phyloP scores from a whole-genome alignment of 1,140 invertebrate species.

The Sweltsa coloradensis region DNA sequence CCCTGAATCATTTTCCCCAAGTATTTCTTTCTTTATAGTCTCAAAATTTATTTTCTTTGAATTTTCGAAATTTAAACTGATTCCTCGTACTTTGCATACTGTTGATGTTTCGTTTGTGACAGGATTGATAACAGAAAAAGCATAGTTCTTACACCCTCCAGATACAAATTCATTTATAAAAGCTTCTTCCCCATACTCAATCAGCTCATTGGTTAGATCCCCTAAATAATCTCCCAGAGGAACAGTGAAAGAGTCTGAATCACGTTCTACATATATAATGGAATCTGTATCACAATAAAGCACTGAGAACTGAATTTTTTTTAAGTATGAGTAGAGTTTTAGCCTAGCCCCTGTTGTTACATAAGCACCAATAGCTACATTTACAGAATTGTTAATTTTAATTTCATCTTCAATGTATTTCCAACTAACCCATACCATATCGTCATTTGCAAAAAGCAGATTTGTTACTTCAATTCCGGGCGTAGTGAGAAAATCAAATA shows the following conservation, averaged over 20 bases:
- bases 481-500: neutral
- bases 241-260: neutral
- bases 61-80: neutral
- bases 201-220: neutral
- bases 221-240: neutral
- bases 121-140: neutral
- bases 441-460: neutral
- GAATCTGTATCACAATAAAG: conserved; percentile 2
- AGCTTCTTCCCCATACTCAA: neutral
- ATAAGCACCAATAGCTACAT: neutral
- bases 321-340: neutral
- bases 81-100: neutral
- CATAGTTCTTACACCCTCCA: conserved; percentile 1
- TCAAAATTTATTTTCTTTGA: neutral
- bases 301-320: neutral
- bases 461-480: neutral
- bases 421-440: neutral
- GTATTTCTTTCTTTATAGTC: neutral
- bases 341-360: neutral
- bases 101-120: neutral
- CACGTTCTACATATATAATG: neutral
- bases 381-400: neutral
- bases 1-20: neutral
- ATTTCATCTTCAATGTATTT: neutral
- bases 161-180: neutral